A percentile compares a stretch with the other conserved stretches of the same genome.
phyloP scores from a whole-genome alignment of 1,140 invertebrate genomes.

The Sitobion miscanthi region DNA sequence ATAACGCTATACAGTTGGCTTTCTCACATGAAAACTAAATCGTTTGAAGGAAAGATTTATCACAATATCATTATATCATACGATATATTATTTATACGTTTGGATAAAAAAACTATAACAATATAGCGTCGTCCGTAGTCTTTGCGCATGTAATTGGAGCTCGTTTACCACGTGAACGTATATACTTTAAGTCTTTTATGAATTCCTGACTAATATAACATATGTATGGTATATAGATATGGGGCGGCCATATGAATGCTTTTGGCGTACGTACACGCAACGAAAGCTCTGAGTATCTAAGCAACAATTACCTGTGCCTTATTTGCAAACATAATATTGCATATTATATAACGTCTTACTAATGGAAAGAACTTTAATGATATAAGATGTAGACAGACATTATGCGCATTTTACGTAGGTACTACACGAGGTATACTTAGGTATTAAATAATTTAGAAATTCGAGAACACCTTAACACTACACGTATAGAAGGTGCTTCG shows the following conservation, averaged over 20 bases:
- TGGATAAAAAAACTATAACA: neutral
- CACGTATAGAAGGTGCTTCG: neutral
- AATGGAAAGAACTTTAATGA: neutral
- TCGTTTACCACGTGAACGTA: neutral
- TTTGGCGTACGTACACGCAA: neutral
- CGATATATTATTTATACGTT: neutral
- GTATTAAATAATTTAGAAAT: neutral
- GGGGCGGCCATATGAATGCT: neutral
- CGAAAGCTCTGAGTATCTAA: neutral
- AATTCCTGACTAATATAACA: neutral
- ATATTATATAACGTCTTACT: no score
- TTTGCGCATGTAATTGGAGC: neutral
- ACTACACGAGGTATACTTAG: no score
- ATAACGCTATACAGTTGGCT: no score
- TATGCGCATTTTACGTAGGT: neutral
- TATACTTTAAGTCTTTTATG: neutral
- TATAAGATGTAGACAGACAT: neutral
- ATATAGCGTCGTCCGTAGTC: neutral
- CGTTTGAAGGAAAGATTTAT: neutral
- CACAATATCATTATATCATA: neutral
- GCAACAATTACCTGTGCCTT: neutral
- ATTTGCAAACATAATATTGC: neutral
- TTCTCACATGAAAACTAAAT: neutral
- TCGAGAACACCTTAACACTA: neutral
- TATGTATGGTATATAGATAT: neutral